phyloP scores from a whole-genome alignment of 1,140 invertebrate species.

The Drosophila serrata region DNA sequence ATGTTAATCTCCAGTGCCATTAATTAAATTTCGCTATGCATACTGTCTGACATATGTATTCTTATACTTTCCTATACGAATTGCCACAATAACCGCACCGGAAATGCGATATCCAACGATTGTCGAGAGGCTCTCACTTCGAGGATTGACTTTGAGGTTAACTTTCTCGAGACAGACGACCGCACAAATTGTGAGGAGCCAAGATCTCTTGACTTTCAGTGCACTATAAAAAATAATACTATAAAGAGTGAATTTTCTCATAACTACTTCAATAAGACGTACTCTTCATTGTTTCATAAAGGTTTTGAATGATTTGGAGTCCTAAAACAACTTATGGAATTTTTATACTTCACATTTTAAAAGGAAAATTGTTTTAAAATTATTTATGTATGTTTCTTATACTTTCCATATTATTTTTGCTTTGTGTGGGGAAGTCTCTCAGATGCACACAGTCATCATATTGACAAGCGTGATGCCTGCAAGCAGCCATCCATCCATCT shows the following conservation, averaged over 20 bases:
- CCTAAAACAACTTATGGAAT: no score
- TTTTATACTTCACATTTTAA: not conserved
- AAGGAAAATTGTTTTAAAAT: not conserved
- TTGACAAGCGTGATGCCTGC: constrained; percentile 71
- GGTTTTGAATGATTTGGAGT: no score
- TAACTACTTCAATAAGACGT: no score
- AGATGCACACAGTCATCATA: constrained; percentile 57
- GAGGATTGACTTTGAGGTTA: constrained; percentile 29
- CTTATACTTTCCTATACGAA: constrained; percentile 33
- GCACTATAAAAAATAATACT: not conserved
- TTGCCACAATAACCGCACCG: constrained; percentile 72
- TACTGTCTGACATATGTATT: not conserved
- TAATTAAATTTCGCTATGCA: constrained; percentile 48
- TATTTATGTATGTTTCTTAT: not conserved
- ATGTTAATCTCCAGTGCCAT: constrained; percentile 54
- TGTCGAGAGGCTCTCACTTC: constrained; percentile 22
- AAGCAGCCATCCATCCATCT: constrained; percentile 18
- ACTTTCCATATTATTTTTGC: not conserved
- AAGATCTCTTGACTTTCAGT: constrained; percentile 42
- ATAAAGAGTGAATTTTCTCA: no score
- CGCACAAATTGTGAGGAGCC: constrained; percentile 65
- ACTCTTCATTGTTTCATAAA: no score
- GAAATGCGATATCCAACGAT: constrained; percentile 69
- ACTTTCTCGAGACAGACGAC: constrained; percentile 66
- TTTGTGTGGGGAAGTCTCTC: constrained; percentile 38